phyloP scores from a whole-genome alignment of 2,888 invertebrate genomes.

The Epirrhoe alternata region DNA sequence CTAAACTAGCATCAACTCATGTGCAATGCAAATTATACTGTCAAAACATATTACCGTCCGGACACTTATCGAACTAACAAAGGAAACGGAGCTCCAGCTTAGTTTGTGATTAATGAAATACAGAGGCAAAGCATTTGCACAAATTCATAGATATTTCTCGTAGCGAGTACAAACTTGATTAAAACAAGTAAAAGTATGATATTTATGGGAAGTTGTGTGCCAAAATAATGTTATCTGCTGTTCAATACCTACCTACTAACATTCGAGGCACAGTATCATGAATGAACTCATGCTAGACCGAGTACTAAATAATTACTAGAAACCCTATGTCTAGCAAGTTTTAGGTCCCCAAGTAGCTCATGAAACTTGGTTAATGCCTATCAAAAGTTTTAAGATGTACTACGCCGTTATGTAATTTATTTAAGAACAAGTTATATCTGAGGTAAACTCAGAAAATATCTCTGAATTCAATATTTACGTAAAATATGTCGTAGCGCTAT shows the following conservation, averaged over 20 bases:
- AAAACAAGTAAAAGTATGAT: too few species aligned
- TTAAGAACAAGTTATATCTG: neutral
- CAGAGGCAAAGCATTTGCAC: neutral
- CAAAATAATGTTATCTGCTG: too few species aligned
- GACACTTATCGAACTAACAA: constrained; percentile 9
- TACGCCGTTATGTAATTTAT: neutral
- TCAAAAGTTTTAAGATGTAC: neutral
- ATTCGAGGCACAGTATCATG: neutral
- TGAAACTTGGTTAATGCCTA: neutral
- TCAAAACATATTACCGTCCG: constrained; percentile 18
- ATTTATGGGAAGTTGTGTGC: too few species aligned
- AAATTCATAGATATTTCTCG: neutral
- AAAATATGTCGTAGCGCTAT: too few species aligned
- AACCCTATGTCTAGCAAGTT: neutral
- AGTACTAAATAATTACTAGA: neutral
- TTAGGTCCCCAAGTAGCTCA: neutral
- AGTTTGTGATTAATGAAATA: constrained; percentile 7
- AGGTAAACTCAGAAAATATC: neutral
- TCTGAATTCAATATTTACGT: neutral
- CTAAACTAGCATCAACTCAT: constrained; percentile 11
- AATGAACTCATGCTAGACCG: neutral
- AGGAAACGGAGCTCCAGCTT: neutral
- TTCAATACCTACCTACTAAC: too few species aligned
- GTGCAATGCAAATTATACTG: constrained; percentile 16
- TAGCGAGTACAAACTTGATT: too few species aligned